phyloP scores from a whole-genome alignment of 2,888 invertebrate genomes.

The Metacarcinus magister region DNA sequence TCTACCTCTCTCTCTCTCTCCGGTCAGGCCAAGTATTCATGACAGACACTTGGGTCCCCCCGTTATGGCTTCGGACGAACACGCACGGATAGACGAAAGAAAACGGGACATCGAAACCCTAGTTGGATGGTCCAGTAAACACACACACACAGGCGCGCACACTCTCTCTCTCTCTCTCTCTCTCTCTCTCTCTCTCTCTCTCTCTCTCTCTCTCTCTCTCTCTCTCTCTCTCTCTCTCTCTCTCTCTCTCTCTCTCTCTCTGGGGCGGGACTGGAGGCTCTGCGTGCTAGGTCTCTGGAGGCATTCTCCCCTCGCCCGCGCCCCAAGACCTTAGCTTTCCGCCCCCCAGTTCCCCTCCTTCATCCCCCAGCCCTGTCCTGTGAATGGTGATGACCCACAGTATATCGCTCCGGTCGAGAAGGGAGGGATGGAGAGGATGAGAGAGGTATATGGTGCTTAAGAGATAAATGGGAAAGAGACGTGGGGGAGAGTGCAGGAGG shows the following conservation, averaged over 20 bases:
- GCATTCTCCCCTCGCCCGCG: background rate
- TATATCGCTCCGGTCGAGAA: slow-evolving; percentile 26
- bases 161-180: no score
- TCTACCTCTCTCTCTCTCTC: no score
- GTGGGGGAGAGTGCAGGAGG: background rate
- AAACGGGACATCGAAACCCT: no score
- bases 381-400: slow-evolving; percentile 13
- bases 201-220: no score
- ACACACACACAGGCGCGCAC: no score
- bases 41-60: no score
- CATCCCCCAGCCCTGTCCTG: background rate
- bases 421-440: background rate
- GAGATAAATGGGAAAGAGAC: background rate
- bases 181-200: no score
- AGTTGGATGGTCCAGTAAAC: no score
- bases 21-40: background rate
- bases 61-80: no score
- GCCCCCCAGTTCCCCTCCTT: background rate
- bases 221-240: no score
- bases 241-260: background rate
- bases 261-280: background rate
- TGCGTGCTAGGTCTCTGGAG: background rate
- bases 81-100: no score
- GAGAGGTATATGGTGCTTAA: slow-evolving; percentile 26
- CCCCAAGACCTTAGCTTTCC: background rate